Conservation (phyloP, 2,888 invertebrate species). For the Leptopilina syphax region DNA sequence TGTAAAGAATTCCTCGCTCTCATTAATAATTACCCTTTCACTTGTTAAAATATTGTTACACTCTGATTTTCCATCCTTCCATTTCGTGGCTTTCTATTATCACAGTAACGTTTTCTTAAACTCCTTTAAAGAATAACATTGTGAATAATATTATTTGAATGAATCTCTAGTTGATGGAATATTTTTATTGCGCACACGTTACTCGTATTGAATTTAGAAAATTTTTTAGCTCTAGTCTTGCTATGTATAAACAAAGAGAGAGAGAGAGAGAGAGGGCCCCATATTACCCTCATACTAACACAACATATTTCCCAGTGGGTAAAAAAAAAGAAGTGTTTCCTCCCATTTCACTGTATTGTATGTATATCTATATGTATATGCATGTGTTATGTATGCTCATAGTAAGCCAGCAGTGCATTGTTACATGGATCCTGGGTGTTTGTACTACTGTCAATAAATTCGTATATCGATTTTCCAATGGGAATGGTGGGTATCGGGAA, state of each 20-base stretch:
- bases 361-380: too few species aligned
- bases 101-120: not conserved
- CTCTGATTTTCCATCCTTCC: too few species aligned
- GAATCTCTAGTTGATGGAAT: constrained; percentile 5
- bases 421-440: constrained; percentile 29
- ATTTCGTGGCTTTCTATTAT: too few species aligned
- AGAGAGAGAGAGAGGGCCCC: not conserved
- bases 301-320: not conserved
- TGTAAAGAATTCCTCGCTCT: too few species aligned
- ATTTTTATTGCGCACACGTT: not conserved
- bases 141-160: not conserved
- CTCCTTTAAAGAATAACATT: not conserved
- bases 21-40: too few species aligned
- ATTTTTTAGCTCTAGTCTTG: not conserved
- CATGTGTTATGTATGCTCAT: constrained; percentile 2
- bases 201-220: not conserved
- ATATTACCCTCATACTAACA: constrained; percentile 3
- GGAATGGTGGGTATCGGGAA: not conserved
- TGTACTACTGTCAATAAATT: constrained; percentile 24
- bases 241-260: not conserved
- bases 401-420: constrained; percentile 7
- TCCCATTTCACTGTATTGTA: not conserved
- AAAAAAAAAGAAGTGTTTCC: constrained; percentile 2
- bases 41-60: too few species aligned
- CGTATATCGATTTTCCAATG: constrained; percentile 19